Evolutionary conservation across 2,113 vertebrate genomes (phyloP), one percentile per base, ranked within the genome.

Genomic region (Rhynchopsitta pachyrhyncha): DNA sequence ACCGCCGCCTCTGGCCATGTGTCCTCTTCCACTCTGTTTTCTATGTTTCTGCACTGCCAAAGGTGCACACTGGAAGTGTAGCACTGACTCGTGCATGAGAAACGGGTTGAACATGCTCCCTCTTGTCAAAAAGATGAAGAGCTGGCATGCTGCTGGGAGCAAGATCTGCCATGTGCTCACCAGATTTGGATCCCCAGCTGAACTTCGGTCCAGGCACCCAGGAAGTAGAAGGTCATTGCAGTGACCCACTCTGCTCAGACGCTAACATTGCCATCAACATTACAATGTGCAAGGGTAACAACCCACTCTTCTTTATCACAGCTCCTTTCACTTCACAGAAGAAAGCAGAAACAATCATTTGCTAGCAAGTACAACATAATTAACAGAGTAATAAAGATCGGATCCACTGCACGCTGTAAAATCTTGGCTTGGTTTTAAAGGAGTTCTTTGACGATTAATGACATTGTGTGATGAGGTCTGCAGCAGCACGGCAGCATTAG

Each of bases 81-180:
- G 82, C 41, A 79, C 23, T 17, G 37, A 47, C 23, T 66, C 11
- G 8, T 11, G 39, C n/a, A 31, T n/a, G n/a, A 93, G 74, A 80
- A 94, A 63, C 33, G 79, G 68, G 84, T 90, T 87, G 55, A 88
- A 49, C 12, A 6, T 47, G 70, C 68, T 91, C 50, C 50, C 64
- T 81, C 70, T 33, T 82, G 84, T 87, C 88, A 94, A 42, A 64
- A 91, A 84, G 82, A 94, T 37, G 46, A 94, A 97, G 55, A 87
- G 59, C 53, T 59, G 60, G 63, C 6, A 20, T 22, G 71, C 11
- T 82, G 75, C 78, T 90, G 17, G 70, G 87, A 92, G 66, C 35
- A 37, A 92, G 70, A 82, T 17, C 39, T 62, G 95, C 90, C 88
- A 93, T 42, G 55, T 6, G 23, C 82, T 64, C 44, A 85, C 35